phyloP scores from a whole-genome alignment of 2,113 vertebrate species.

The Zootoca vivipara region DNA sequence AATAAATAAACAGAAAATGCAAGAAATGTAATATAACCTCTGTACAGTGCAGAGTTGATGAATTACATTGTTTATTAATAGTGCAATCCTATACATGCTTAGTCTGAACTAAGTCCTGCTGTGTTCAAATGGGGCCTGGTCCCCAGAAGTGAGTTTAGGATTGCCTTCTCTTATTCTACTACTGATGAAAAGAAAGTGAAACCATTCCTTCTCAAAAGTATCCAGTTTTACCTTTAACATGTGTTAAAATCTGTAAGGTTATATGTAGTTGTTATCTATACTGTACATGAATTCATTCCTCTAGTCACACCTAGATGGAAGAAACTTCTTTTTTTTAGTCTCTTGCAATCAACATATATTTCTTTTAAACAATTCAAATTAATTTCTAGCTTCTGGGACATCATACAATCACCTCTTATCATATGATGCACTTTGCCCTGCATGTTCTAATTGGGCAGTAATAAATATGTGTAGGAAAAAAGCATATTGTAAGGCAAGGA shows the following conservation, averaged over 20 bases:
- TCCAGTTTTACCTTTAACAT: neutral
- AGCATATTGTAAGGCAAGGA: too few relatives aligned
- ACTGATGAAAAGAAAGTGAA: neutral
- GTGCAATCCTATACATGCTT: neutral
- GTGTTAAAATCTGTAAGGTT: neutral
- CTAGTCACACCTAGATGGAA: neutral
- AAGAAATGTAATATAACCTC: neutral
- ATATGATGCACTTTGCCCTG: neutral
- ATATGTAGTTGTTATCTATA: neutral
- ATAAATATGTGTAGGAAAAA: too few relatives aligned
- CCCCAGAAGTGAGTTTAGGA: neutral
- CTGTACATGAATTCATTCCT: neutral
- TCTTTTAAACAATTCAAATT: too few relatives aligned
- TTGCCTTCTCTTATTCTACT: neutral
- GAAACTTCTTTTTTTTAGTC: too few relatives aligned
- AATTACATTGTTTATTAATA: neutral
- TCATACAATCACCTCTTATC: neutral
- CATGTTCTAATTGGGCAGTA: neutral
- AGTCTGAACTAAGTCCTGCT: neutral
- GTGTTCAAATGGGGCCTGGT: neutral
- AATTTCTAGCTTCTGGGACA: neutral
- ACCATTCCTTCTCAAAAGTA: neutral
- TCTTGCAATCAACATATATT: too few relatives aligned
- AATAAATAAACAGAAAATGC: neutral
- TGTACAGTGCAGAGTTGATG: too few relatives aligned